These are phyloP conservation scores for Antigone vipio DNA, from an alignment of 2,113 vertebrate species.

Conservation along the genomic window DNA sequence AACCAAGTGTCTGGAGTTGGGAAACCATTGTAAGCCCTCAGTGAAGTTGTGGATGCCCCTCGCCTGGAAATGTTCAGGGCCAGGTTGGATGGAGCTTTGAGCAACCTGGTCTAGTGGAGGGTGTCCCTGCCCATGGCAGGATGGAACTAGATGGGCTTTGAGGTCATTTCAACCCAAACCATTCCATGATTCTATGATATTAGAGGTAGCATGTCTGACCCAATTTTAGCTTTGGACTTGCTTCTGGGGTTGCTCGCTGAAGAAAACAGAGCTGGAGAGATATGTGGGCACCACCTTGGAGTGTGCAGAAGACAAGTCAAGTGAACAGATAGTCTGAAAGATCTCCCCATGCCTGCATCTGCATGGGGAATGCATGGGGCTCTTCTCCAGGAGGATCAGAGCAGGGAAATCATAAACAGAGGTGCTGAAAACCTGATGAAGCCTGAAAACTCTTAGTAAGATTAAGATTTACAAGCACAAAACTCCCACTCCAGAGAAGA, in stretches of 20 bases:
- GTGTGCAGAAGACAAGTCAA: background rate
- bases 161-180: too few relatives aligned
- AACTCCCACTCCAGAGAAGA: background rate
- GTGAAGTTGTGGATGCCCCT: too few relatives aligned
- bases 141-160: too few relatives aligned
- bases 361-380: background rate
- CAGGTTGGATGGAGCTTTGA: too few relatives aligned
- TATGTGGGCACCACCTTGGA: background rate
- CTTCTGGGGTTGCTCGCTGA: background rate
- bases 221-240: background rate
- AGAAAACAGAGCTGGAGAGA: background rate
- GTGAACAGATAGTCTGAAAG: too few relatives aligned
- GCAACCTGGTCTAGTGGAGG: too few relatives aligned
- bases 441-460: background rate
- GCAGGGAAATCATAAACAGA: background rate
- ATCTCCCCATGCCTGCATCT: background rate
- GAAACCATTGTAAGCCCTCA: background rate
- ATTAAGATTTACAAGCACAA: background rate
- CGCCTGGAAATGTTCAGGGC: too few relatives aligned
- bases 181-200: background rate
- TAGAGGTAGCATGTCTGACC: too few relatives aligned
- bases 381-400: background rate
- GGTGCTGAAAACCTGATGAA: background rate
- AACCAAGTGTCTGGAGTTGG: background rate
- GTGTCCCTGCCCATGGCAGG: too few relatives aligned